Evolutionary conservation across 2,797 vertebrate genomes (phyloP).

Genomic region (Cossypha heuglini): DNA sequence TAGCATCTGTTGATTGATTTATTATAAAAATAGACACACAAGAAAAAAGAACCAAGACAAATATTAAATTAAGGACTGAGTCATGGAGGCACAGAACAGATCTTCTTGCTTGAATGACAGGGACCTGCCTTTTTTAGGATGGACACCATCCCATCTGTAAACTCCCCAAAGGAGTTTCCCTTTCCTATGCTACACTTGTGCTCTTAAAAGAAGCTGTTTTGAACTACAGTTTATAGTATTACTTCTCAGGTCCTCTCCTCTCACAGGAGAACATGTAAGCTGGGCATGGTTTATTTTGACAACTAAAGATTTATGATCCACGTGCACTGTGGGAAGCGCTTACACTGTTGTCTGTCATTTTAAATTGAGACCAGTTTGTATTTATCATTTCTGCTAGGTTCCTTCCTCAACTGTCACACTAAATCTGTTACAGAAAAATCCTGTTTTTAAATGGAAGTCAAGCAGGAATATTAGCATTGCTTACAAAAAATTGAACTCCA

Average conservation of each 20-base stretch:
- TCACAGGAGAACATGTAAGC: neutral
- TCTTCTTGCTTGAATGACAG: neutral
- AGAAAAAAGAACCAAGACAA: neutral
- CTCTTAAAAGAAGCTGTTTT: neutral
- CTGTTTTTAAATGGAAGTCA: neutral
- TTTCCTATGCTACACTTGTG: neutral
- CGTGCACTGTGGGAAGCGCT: neutral
- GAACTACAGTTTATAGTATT: neutral
- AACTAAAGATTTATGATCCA: neutral
- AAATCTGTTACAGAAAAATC: neutral
- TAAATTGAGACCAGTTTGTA: neutral
- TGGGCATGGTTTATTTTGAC: neutral
- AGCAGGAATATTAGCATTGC: neutral
- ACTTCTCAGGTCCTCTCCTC: neutral
- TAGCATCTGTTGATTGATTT: neutral
- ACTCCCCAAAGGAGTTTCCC: neutral
- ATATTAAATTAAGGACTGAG: neutral
- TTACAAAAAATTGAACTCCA: neutral
- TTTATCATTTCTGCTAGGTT: constrained; percentile 16
- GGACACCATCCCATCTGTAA: neutral
- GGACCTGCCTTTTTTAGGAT: neutral
- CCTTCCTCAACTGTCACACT: neutral
- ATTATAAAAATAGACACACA: neutral
- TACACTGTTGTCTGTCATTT: neutral
- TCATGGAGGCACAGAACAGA: neutral